Evolutionary conservation across 2,888 invertebrate genomes (phyloP).

Genomic region (Amaurobius ferox): DNA sequence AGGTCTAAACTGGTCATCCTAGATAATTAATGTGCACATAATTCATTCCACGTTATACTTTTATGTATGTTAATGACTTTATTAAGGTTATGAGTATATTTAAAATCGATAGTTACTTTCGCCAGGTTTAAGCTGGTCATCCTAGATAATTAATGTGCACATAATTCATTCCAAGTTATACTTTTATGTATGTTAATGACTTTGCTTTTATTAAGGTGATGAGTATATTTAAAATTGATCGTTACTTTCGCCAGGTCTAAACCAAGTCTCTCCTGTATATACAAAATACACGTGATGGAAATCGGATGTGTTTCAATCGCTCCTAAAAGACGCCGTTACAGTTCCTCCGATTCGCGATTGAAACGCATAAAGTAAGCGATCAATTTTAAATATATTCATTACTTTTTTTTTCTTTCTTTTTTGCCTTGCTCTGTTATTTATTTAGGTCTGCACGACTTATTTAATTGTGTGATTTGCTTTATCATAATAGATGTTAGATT

Average conservation of each 20-base stretch:
- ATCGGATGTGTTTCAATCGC: slow-evolving; percentile 16
- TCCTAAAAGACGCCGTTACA: slow-evolving; percentile 8
- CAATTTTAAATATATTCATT: slow-evolving; percentile 10
- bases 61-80: too few species aligned
- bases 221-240: slow-evolving; percentile 13
- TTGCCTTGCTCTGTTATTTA: background rate
- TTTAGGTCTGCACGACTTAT: too few species aligned
- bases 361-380: slow-evolving; percentile 18
- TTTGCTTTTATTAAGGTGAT: background rate
- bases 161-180: too few species aligned
- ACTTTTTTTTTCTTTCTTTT: background rate
- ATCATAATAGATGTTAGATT: too few species aligned
- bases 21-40: too few species aligned
- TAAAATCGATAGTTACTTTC: too few species aligned
- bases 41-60: too few species aligned
- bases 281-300: slow-evolving; percentile 18
- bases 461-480: too few species aligned
- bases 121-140: too few species aligned
- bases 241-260: background rate
- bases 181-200: too few species aligned
- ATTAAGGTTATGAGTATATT: too few species aligned
- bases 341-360: slow-evolving; percentile 13
- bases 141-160: background rate
- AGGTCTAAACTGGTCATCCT: too few species aligned
- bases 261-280: slow-evolving; percentile 13